Conservation (phyloP, 2,888 invertebrate genomes). For the Colletes collaris region DNA sequence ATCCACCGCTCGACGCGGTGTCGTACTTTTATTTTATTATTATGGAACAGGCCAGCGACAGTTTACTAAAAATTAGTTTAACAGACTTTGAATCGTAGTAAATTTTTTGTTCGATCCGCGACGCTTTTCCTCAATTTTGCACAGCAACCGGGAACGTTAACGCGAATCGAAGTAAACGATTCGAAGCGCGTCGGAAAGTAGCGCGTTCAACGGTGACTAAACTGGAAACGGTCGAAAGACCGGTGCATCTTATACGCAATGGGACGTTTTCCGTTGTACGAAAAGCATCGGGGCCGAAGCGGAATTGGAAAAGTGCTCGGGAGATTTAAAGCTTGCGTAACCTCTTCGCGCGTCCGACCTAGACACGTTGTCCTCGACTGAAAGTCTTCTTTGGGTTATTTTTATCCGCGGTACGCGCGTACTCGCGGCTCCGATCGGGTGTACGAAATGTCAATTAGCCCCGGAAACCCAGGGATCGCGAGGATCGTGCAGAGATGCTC, state of each 20-base stretch:
- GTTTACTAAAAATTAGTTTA: too few species aligned
- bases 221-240: too few species aligned
- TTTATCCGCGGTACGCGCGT: constrained; percentile 28
- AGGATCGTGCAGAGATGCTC: neutral
- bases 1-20: too few species aligned
- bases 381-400: constrained; percentile 62
- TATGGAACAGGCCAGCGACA: too few species aligned
- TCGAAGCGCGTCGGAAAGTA: too few species aligned
- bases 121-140: neutral
- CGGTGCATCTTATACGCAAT: too few species aligned
- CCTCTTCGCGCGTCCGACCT: constrained; percentile 41
- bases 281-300: neutral
- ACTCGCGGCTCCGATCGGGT: constrained; percentile 22
- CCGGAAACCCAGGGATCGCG: constrained; percentile 5
- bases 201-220: too few species aligned
- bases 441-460: constrained; percentile 48
- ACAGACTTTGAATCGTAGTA: too few species aligned
- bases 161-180: neutral
- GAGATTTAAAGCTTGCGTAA: constrained; percentile 60
- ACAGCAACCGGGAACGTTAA: neutral
- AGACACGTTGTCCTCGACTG: constrained; percentile 55
- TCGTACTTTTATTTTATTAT: too few species aligned
- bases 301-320: constrained; percentile 43
- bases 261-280: too few species aligned
- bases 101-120: neutral